A percentile compares a stretch with the other conserved stretches of the same genome.
Conservation (phyloP, 2,113 vertebrate genomes). For the Prinia subflava region DNA sequence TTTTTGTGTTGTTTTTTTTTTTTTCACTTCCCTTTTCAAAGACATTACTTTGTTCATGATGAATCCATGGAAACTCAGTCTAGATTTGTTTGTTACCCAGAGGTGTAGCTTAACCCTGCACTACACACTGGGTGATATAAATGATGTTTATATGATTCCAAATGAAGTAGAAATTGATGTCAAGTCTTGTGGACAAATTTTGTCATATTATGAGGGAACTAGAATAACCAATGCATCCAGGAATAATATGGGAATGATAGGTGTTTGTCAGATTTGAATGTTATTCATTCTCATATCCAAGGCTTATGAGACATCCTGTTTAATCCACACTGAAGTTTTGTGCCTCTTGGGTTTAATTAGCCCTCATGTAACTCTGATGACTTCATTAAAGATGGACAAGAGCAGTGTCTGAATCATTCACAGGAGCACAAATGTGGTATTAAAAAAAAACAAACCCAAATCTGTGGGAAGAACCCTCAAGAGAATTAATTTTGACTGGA, state of each 20-base stretch:
- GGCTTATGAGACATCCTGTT: background rate
- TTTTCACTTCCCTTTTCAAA: background rate
- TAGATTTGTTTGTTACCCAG: background rate
- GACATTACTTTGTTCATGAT: background rate
- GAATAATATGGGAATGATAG: background rate
- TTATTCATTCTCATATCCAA: background rate
- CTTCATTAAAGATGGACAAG: background rate
- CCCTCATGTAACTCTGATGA: background rate
- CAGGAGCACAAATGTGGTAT: background rate
- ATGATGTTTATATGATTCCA: background rate
- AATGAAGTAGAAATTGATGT: background rate
- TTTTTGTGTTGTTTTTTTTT: background rate
- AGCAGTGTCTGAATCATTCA: background rate
- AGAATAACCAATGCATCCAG: background rate
- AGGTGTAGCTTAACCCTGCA: background rate
- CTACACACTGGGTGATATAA: background rate
- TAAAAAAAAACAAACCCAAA: background rate
- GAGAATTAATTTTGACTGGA: background rate
- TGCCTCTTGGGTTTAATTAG: constrained; percentile 2
- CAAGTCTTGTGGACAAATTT: background rate
- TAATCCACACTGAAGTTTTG: background rate
- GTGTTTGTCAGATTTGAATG: background rate
- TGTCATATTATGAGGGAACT: background rate
- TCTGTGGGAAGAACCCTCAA: background rate
- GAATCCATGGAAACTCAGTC: constrained; percentile 1